Base-by-base conservation (phyloP, 2,888 invertebrate genomes). In the Eurytoma californica region DNA sequence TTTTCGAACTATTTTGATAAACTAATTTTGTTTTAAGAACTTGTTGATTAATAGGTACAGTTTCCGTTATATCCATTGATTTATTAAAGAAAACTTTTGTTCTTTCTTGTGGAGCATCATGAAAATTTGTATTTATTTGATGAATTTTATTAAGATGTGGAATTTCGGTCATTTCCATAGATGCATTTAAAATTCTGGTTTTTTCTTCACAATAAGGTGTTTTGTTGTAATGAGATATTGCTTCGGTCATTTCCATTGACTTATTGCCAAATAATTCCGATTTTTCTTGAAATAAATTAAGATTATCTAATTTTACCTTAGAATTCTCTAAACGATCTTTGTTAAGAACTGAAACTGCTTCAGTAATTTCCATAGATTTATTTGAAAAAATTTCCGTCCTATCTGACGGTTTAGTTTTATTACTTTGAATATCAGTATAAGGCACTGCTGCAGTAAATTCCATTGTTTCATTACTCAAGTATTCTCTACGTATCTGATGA, bases 161-260 rank as follows among this genome's bases (percentile, higher is more conserved):
- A 39, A 9, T 9, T 39, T 39, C 39, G 9, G 39, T 39, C 39
- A 39, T 39, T 39, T 39, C 39, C 39, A 39, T 39, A 9, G 39
- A 39, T 9, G 39, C 9, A 39, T 39, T 39, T 9, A 39, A 39
- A 9, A 9, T 39, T 39, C 1, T 7, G 0, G 39, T 39, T 39
- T 39, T 39, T 39, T 39, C 39, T 9, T 39, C 39, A 39, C 24
- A 2, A 24, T 24, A 24, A 24, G 24, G 24, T 24, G 1, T 24
- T 24, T 24, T 24, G 24, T 24, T 24, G 24, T 24, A 24, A 24
- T 24, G 1, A 24, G 1, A 24, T 24, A 24, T 24, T 24, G 24
- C 24, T 20, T 80, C 58, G 0, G 82, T 84, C 13, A 83, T 75
- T 68, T 83, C 84, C 73, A 82, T 81, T 39, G 82, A 67, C 12